Percentiles rank a stretch among this genome's conserved stretches.
Evolutionary conservation across 2,888 invertebrate genomes (phyloP).

Genomic region (Hydriomena furcata): DNA sequence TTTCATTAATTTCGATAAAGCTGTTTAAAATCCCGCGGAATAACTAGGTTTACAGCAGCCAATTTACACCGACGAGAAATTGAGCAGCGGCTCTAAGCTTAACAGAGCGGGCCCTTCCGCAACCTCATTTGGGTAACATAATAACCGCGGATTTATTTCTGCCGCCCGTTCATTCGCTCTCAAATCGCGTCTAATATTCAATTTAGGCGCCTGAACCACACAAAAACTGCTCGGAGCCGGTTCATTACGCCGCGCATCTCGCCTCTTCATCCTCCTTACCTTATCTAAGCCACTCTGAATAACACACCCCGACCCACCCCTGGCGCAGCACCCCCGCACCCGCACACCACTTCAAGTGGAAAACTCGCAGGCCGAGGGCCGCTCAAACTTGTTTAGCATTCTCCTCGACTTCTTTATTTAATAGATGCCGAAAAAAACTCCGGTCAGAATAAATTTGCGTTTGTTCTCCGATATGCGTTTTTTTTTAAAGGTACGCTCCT

Average conservation of each 20-base stretch:
- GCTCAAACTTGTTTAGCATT: conserved; percentile 83
- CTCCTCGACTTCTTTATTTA: conserved; percentile 82
- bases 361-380: conserved; percentile 81
- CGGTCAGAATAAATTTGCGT: conserved; percentile 79
- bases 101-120: conserved; percentile 70
- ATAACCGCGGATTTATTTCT: conserved; percentile 81
- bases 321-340: conserved; percentile 52
- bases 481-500: conserved; percentile 66
- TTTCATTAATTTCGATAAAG: conserved; percentile 51
- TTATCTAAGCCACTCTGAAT: conserved; percentile 82
- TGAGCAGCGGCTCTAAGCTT: conserved; percentile 68
- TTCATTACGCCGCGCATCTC: conserved; percentile 82
- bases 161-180: conserved; percentile 78
- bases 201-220: conserved; percentile 79
- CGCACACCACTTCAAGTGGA: conserved; percentile 78
- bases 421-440: conserved; percentile 80
- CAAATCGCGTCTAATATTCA: conserved; percentile 83
- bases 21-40: conserved; percentile 61
- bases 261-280: conserved; percentile 82
- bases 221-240: conserved; percentile 80
- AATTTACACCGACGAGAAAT: conserved; percentile 75
- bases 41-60: conserved; percentile 67
- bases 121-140: conserved; percentile 81
- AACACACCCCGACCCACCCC: conserved; percentile 62
- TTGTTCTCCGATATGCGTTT: conserved; percentile 73